These are phyloP conservation scores for Acrobasis suavella DNA, from an alignment of 2,888 invertebrate species.

Conservation along the genomic window DNA sequence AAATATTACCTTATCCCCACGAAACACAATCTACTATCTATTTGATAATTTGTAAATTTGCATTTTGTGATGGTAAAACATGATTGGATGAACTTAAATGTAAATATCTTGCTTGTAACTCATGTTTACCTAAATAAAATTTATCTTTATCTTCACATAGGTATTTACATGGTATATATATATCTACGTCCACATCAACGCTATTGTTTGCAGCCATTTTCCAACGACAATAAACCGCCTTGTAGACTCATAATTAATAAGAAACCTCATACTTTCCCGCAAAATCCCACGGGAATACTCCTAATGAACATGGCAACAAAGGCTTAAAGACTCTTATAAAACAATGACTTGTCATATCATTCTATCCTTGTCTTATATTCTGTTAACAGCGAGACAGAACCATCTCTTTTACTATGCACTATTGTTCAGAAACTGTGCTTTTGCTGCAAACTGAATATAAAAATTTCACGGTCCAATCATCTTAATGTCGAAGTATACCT, in stretches of 20 bases:
- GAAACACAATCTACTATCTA: no score
- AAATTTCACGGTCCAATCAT: conserved; percentile 77
- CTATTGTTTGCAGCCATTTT: not conserved
- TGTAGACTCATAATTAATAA: conserved; percentile 29
- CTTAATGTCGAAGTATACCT: conserved; percentile 58
- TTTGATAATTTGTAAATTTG: no score
- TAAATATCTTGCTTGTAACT: no score
- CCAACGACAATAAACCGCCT: conserved; percentile 6
- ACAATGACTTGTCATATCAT: conserved; percentile 33
- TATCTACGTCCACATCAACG: no score
- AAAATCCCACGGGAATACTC: conserved; percentile 33
- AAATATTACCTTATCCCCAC: no score
- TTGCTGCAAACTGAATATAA: conserved; percentile 73
- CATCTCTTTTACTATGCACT: conserved; percentile 44
- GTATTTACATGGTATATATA: no score
- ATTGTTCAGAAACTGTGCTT: conserved; percentile 68
- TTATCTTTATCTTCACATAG: no score
- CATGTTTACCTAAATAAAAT: no score
- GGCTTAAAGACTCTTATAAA: conserved; percentile 36
- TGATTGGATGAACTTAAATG: no score
- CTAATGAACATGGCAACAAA: conserved; percentile 35
- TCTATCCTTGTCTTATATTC: conserved; percentile 37
- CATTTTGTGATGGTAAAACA: no score
- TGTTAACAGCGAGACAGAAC: conserved; percentile 34
- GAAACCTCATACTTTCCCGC: conserved; percentile 31